Conservation (phyloP, 2,113 vertebrate genomes). For the Oostethus manadensis region DNA sequence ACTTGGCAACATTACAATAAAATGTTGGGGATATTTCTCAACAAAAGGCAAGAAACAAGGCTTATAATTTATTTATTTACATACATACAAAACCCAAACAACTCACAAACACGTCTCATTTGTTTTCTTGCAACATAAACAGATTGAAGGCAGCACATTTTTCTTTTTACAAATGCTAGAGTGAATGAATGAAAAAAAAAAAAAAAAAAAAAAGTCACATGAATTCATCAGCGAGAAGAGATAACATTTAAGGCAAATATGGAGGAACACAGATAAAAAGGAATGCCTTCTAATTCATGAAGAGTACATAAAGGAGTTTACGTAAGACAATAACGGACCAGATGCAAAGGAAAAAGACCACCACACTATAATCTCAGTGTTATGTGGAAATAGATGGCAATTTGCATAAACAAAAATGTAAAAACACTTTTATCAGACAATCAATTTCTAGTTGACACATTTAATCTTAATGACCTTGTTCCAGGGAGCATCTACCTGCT, state of each 20-base stretch:
- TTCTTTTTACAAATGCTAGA: constrained; percentile 45
- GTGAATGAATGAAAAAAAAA: constrained; percentile 27
- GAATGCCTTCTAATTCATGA: neutral
- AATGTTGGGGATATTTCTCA: neutral
- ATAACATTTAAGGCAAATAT: constrained; percentile 62
- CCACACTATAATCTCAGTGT: constrained; percentile 41
- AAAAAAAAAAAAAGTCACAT: neutral
- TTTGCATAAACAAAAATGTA: constrained; percentile 31
- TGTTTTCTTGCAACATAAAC: constrained; percentile 61
- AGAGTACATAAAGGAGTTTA: neutral
- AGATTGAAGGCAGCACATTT: constrained; percentile 69
- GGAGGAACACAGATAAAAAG: constrained; percentile 34
- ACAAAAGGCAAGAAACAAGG: constrained; percentile 39
- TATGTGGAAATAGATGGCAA: constrained; percentile 31
- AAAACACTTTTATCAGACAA: constrained; percentile 53
- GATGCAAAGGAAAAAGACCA: constrained; percentile 25
- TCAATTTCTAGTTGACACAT: constrained; percentile 52
- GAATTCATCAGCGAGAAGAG: constrained; percentile 39
- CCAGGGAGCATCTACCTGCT: constrained; percentile 53
- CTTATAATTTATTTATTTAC: constrained; percentile 76
- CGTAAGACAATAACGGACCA: neutral
- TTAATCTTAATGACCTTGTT: constrained; percentile 44
- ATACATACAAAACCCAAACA: constrained; percentile 76
- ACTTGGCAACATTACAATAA: neutral
- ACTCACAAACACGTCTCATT: constrained; percentile 67